Percentiles rank a stretch among this genome's conserved stretches.
These are phyloP conservation scores for Huso huso DNA, from an alignment of 2,797 vertebrate genomes.

Conservation along the genomic window DNA sequence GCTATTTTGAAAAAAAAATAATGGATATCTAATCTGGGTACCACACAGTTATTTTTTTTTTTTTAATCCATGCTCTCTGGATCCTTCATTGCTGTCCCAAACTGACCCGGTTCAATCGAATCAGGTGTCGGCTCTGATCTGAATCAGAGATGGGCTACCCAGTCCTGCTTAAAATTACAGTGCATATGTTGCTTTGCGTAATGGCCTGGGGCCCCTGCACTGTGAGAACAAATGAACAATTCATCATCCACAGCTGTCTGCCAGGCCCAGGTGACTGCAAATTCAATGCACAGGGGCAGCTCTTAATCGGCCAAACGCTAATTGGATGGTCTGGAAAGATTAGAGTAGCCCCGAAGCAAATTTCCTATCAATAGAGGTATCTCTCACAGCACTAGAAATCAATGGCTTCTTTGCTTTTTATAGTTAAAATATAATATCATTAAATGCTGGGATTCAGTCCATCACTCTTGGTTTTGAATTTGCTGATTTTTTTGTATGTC, in stretches of 20 bases:
- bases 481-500: no score
- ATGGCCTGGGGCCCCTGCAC: slow-evolving; percentile 52
- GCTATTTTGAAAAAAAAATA: no score
- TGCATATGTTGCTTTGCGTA: slow-evolving; percentile 55
- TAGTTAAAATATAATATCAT: slow-evolving; percentile 4
- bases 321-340: slow-evolving; percentile 53
- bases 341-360: slow-evolving; percentile 51
- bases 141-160: slow-evolving; percentile 30
- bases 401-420: slow-evolving; percentile 22
- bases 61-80: slow-evolving; percentile 15
- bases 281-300: slow-evolving; percentile 40
- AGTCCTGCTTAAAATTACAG: slow-evolving; percentile 36
- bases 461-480: no score
- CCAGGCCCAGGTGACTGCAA: slow-evolving; percentile 65
- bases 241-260: slow-evolving; percentile 68
- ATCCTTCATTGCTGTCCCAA: slow-evolving; percentile 35
- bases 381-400: slow-evolving; percentile 35
- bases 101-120: slow-evolving; percentile 42
- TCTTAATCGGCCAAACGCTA: slow-evolving; percentile 54
- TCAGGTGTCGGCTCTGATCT: slow-evolving; percentile 36
- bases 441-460: no score
- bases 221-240: slow-evolving; percentile 63
- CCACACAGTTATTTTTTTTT: no score
- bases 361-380: slow-evolving; percentile 44
- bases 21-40: no score